Conservation (phyloP, 53 echinoderm and acorn worm genomes). For the Astropecten irregularis region DNA sequence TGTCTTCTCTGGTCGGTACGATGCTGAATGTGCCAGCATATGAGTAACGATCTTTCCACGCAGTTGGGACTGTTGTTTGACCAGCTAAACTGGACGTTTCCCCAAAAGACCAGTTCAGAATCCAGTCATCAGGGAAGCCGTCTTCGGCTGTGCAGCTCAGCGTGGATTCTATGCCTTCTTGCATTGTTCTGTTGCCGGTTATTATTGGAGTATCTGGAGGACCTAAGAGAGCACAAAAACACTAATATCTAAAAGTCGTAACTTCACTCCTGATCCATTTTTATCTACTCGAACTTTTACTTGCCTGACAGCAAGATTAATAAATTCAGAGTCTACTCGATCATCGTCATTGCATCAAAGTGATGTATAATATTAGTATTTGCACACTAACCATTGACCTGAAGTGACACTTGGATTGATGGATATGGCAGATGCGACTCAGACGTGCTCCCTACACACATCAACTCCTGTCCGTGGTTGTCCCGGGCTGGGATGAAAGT, state of each 20-base stretch:
- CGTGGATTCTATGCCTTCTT: not conserved
- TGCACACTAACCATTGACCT: not conserved
- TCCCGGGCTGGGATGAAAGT: not conserved
- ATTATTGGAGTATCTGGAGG: conserved; percentile 1
- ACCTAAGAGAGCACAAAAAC: not conserved
- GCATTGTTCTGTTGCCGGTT: conserved; percentile 2
- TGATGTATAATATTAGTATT: not conserved
- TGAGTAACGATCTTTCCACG: not conserved
- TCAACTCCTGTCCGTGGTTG: not conserved
- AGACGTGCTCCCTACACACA: not conserved
- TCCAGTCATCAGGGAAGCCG: conserved; percentile 2
- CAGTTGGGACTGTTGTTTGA: not conserved
- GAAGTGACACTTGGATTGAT: not conserved
- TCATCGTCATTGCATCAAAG: not conserved
- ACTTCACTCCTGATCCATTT: not conserved
- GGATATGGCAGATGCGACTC: not conserved
- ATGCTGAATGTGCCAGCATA: not conserved
- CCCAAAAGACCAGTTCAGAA: not conserved
- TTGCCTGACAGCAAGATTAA: not conserved
- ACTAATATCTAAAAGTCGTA: not conserved
- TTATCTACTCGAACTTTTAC: not conserved
- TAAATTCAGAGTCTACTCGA: not conserved
- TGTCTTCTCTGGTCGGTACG: not conserved
- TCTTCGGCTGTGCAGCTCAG: conserved; percentile 3
- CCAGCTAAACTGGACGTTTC: not conserved